Evolutionary conservation across 2,888 invertebrate genomes (phyloP), one percentile per base, ranked within the genome.

Genomic region (Tenthredo mesomela): DNA sequence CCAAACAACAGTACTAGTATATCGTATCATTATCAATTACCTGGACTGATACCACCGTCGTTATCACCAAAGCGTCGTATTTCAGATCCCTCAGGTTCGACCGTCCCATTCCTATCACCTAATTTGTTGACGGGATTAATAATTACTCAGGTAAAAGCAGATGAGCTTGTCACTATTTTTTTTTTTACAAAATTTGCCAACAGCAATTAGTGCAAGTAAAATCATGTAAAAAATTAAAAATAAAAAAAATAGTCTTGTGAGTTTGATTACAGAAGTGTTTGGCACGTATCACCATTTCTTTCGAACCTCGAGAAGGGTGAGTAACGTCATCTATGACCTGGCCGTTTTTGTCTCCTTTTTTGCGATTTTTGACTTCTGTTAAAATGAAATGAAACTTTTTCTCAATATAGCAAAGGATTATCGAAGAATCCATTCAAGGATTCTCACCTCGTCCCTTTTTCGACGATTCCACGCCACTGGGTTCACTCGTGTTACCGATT

Each of bases 381-480:
- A 54, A 77, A 47, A 73, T 73, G 12, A 73, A 43, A 73, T 25
- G 10, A 73, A 21, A 10, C 54, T 29, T 54, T 77, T 50, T 33
- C 33, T 67, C 25, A 33, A 67, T 18, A 33, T 10, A 67, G 67
- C 50, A 54, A 29, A 47, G 25, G 29, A 47, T 54, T 50, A 54
- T 54, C 29, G 21, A 29, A 4, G 18, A n/a, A 33, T 50, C n/a
- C 12, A 43, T 50, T 29, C 50, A 33, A 33, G 54, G 50, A 61
- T 80, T 80, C 80, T 80, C 61, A 61, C 80, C 40, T 58, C 40
- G 80, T 58, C 80, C 61, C 61, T 80, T 80, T 61, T 40, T 80
- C n/a, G 25, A n/a, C 33, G 80, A 80, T 80, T 61, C 40, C 25
- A 50, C 15, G 1, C n/a, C 37, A 7, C 61, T 33, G 80, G 80